Evolutionary conservation across 30 jellyfish, hydroid and myxozoan genomes (phyloP), one percentile per base, ranked within the genome.

Genomic region (Clytia hemisphaerica): DNA sequence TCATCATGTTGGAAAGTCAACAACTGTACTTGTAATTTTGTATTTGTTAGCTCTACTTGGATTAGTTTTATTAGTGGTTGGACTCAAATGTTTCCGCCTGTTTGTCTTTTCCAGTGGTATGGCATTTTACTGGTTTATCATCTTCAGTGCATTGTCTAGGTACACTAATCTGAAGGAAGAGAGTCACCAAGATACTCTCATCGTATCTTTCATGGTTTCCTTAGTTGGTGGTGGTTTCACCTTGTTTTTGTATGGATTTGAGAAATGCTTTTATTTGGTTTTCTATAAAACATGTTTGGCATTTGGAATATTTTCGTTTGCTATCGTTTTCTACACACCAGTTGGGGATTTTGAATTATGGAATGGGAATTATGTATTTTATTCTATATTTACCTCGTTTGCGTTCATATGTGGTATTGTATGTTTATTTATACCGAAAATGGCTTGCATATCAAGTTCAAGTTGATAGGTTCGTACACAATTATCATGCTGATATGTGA

Each of bases 371-470:
- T 36, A 65, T n/a, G 35, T 24, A n/a, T 65, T 65, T 36, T 34
- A 27, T 12, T 34, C 64, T 22, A 65, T 85, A 0, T 72, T 71
- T 55, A 49, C 42, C 9, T 72, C 83, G 40, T 61, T 84, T 14
- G 22, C 73, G 49, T 42, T 76, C 14, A 64, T 58, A 15, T 29
- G 55, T 49, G 77, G 93, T 2, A 76, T 72, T 36, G 83, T 84
- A 1, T 54, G 69, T 21, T 7, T 63, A 24, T 84, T 77, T 70
- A 76, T 76, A 45, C 95, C 95, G 21, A 84, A 77, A 61, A 48
- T 48, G 1, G 88, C 32, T 35, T 65, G 78, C 38, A 16, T 19
- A 7, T 45, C 42, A 16, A 27, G 31, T 36, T 65, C 78, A 19
- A 36, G 67, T 42, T 65, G 7, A 12, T 65, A 0, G 78, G 78